Conservation (phyloP, 2,888 invertebrate species). For the Cantharis rufa region DNA sequence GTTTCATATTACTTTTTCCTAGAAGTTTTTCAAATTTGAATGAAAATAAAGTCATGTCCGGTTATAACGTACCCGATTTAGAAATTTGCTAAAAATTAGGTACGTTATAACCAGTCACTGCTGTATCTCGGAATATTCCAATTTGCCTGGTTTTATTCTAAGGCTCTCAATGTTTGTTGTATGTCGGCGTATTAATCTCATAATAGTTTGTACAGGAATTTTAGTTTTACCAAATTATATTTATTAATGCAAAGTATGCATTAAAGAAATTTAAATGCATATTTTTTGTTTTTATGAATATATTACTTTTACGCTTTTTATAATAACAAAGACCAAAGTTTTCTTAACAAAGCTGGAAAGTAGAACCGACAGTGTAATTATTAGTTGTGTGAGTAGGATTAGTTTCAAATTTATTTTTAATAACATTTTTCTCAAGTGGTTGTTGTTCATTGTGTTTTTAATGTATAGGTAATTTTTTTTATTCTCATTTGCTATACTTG, state of each 20-base stretch:
- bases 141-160: too few relatives aligned
- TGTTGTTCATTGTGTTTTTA: slow-evolving; percentile 5
- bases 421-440: slow-evolving; percentile 9
- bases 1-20: too few relatives aligned
- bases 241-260: background rate
- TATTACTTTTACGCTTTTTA: background rate
- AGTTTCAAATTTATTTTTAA: slow-evolving; percentile 2
- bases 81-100: too few relatives aligned
- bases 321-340: slow-evolving; percentile 24
- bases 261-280: background rate
- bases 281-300: background rate
- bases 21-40: too few relatives aligned
- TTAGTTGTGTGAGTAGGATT: slow-evolving; percentile 23
- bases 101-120: too few relatives aligned
- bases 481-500: slow-evolving; percentile 1
- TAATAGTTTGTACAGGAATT: background rate
- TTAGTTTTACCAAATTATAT: background rate
- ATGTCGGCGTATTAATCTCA: background rate
- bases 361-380: slow-evolving; percentile 16
- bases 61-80: too few relatives aligned
- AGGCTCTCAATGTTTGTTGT: too few relatives aligned
- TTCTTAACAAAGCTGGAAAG: slow-evolving; percentile 21
- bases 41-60: too few relatives aligned
- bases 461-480: slow-evolving; percentile 6
- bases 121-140: too few relatives aligned